phyloP scores from a whole-genome alignment of 2,888 invertebrate genomes.

The Diaphora mendica region DNA sequence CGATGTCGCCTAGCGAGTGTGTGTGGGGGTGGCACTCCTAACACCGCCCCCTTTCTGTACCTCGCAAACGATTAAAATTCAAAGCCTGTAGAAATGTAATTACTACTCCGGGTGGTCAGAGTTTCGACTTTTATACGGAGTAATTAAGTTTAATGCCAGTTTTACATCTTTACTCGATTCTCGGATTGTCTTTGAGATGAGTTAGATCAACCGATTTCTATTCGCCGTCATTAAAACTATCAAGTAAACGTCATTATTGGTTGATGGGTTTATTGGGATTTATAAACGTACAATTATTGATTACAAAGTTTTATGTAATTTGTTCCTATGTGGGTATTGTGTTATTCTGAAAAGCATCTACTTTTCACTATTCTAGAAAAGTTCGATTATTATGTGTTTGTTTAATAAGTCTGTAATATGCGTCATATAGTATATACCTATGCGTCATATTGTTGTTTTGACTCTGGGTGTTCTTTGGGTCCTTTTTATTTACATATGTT shows the following conservation, averaged over 20 bases:
- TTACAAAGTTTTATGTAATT: background rate
- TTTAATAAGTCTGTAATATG: background rate
- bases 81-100: slow-evolving; percentile 83
- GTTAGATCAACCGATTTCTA: slow-evolving; percentile 42
- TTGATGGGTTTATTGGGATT: background rate
- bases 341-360: background rate
- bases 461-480: too few species aligned
- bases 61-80: slow-evolving; percentile 79
- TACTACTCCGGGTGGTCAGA: slow-evolving; percentile 79
- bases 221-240: slow-evolving; percentile 46
- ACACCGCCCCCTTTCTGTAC: slow-evolving; percentile 45
- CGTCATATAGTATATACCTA: background rate
- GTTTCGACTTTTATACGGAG: slow-evolving; percentile 78
- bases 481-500: too few species aligned
- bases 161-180: slow-evolving; percentile 71
- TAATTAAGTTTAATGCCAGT: slow-evolving; percentile 80
- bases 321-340: background rate
- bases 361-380: background rate
- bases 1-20: background rate
- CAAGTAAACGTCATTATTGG: slow-evolving; percentile 12
- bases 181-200: slow-evolving; percentile 61
- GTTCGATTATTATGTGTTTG: background rate
- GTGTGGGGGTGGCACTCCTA: slow-evolving; percentile 43
- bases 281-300: slow-evolving; percentile 1
- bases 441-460: too few species aligned